Conservation (phyloP, 2,797 vertebrate species). For the Microhierax caerulescens region DNA sequence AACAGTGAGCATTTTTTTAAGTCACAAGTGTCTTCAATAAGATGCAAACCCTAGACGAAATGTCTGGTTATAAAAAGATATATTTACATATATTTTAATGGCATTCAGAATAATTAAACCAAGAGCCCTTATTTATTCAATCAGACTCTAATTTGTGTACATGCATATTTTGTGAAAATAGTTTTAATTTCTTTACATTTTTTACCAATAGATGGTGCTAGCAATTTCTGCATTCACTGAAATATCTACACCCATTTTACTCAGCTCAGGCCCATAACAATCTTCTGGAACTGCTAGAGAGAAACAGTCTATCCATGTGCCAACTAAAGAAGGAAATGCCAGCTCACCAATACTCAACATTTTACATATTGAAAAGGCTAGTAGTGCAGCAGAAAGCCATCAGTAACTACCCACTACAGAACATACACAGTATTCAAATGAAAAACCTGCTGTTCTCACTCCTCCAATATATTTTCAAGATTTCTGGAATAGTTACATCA, state of each 20-base stretch:
- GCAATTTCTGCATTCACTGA: constrained; percentile 33
- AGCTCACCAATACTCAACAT: neutral
- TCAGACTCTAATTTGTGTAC: constrained; percentile 40
- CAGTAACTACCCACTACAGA: neutral
- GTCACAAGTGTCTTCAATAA: neutral
- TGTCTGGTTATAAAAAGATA: constrained; percentile 55
- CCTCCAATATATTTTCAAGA: neutral
- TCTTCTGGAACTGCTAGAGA: neutral
- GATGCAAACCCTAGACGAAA: neutral
- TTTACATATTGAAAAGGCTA: constrained; percentile 21
- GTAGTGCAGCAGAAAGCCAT: constrained; percentile 24
- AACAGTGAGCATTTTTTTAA: neutral
- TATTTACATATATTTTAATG: constrained; percentile 65
- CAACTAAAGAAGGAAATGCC: constrained; percentile 37
- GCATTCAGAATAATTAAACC: constrained; percentile 57
- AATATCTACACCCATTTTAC: constrained; percentile 19
- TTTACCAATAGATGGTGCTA: constrained; percentile 71
- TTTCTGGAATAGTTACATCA: neutral
- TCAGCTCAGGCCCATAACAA: neutral
- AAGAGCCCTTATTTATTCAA: constrained; percentile 52
- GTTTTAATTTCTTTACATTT: neutral
- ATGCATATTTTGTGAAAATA: constrained; percentile 39
- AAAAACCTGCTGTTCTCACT: neutral
- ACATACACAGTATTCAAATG: neutral
- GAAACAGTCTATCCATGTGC: neutral